phyloP scores from a whole-genome alignment of 2,113 vertebrate species.

The Coturnix japonica region DNA sequence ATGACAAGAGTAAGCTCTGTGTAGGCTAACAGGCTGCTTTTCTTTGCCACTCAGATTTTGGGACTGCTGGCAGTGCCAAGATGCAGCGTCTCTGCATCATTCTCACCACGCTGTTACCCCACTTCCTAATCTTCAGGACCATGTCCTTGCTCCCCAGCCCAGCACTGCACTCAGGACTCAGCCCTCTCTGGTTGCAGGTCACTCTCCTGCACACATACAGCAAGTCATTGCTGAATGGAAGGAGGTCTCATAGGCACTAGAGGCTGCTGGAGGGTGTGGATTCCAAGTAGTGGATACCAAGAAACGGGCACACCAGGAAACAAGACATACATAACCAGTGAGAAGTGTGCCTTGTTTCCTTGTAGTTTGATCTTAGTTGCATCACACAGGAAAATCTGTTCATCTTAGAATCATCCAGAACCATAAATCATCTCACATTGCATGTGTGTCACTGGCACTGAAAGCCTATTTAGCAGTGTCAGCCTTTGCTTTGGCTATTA shows the following conservation, averaged over 20 bases:
- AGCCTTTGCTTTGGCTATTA: neutral
- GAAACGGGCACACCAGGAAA: neutral
- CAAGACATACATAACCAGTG: neutral
- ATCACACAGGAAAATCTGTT: neutral
- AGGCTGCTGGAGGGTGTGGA: neutral
- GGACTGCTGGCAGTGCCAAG: neutral
- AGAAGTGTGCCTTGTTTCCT: neutral
- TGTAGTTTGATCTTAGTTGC: neutral
- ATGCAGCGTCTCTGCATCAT: no score
- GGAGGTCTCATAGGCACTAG: neutral
- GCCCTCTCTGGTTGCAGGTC: neutral
- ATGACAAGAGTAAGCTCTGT: neutral
- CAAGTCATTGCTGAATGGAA: neutral
- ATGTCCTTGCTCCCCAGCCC: neutral
- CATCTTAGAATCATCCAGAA: neutral
- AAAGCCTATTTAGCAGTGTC: constrained; percentile 3
- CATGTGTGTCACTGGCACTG: constrained; percentile 6
- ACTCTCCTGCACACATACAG: neutral
- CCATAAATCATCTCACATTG: neutral
- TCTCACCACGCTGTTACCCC: no score
- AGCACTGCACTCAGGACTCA: neutral
- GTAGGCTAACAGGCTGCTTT: neutral
- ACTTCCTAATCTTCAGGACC: neutral
- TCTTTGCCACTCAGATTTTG: neutral
- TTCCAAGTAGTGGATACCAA: neutral